Conservation (phyloP, 1,140 invertebrate genomes). For the Coptotermes formosanus region DNA sequence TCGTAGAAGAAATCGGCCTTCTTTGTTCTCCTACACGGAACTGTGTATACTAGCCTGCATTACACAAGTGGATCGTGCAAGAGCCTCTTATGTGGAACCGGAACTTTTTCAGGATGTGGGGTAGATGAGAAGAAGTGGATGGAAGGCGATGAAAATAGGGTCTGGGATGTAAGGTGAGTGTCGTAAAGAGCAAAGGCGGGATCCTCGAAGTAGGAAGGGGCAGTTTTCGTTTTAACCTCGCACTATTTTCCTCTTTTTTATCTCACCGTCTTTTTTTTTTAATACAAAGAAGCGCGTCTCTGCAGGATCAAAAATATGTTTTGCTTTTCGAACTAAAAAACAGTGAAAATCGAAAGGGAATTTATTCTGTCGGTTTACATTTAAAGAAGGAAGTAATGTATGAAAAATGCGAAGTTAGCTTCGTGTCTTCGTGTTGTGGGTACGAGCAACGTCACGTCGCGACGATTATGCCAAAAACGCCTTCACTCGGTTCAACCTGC, state of each 20-base stretch:
- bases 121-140: background rate
- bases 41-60: background rate
- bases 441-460: too few relatives aligned
- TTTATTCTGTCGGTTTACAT: too few relatives aligned
- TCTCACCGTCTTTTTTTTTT: background rate
- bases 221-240: background rate
- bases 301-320: background rate
- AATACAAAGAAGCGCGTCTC: background rate
- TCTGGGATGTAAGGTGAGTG: background rate
- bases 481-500: too few relatives aligned
- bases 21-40: background rate
- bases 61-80: background rate
- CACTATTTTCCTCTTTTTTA: background rate
- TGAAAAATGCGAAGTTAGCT: too few relatives aligned
- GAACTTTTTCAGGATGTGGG: constrained; percentile 7
- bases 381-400: too few relatives aligned
- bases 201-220: constrained; percentile 8
- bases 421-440: too few relatives aligned
- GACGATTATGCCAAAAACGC: too few relatives aligned
- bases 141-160: background rate
- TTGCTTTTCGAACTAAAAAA: background rate
- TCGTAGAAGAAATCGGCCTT: too few relatives aligned
- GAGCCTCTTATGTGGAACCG: background rate
- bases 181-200: background rate
- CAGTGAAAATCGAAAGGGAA: background rate